Evolutionary conservation across 1,140 invertebrate species (phyloP).

Genomic region (Maniola jurtina): DNA sequence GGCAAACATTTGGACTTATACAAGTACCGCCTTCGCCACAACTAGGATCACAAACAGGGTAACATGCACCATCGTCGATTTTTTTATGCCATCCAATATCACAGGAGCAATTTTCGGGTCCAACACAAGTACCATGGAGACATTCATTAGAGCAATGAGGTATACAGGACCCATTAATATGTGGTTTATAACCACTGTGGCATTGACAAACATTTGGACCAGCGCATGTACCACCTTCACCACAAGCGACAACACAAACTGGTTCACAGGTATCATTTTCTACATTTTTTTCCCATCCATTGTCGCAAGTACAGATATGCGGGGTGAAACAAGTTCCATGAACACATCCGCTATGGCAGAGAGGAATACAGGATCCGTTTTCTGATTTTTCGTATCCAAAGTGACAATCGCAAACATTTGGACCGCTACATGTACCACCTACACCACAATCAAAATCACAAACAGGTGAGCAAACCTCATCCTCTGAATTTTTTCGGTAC

Average conservation of each 20-base stretch:
- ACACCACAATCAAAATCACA: conserved; percentile 55
- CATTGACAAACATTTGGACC: conserved; percentile 47
- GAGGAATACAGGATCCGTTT: conserved; percentile 43
- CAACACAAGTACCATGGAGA: conserved; percentile 33
- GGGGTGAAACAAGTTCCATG: conserved; percentile 71
- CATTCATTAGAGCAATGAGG: conserved; percentile 33
- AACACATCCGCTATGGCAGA: conserved; percentile 76
- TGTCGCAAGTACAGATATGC: conserved; percentile 62
- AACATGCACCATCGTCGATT: conserved; percentile 39
- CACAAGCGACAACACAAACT: conserved; percentile 56
- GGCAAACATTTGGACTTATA: conserved; percentile 72
- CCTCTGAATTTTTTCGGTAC: conserved; percentile 22
- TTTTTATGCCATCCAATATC: conserved; percentile 32
- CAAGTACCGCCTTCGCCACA: conserved; percentile 72
- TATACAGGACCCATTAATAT: conserved; percentile 43
- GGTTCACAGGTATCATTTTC: conserved; percentile 61
- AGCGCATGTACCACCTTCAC: conserved; percentile 38
- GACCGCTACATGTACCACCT: conserved; percentile 26
- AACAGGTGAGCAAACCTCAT: conserved; percentile 54
- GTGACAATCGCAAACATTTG: conserved; percentile 31
- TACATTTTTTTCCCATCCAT: conserved; percentile 53
- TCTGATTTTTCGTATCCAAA: conserved; percentile 27
- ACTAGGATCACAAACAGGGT: conserved; percentile 54
- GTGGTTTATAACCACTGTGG: conserved; percentile 51
- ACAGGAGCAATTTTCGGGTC: conserved; percentile 31